Base-by-base conservation (phyloP, 2,113 vertebrate genomes). In the Xerus inauris region DNA sequence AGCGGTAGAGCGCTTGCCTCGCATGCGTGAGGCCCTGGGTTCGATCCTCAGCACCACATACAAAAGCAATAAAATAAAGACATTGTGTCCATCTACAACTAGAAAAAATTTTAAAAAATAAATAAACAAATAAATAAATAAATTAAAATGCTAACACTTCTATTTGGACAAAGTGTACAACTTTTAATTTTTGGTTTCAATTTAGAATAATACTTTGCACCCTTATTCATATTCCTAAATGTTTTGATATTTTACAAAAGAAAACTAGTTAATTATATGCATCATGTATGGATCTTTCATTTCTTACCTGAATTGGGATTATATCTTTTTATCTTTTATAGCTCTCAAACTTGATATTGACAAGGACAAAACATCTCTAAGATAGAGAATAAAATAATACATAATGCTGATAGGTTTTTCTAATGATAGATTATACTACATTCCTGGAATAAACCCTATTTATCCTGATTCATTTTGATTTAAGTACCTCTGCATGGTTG, bases 391-490 rank as follows among this genome's bases (percentile, higher is more conserved):
- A 28, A 79, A 65, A 81, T 83, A n/a, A 47, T 49, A 76, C 49
- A 86, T 49, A 77, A 79, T 65, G 20, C 7, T 75, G 11, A 30
- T 94, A 92, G 2, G 2, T 8, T 94, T 92, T 38, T 82, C n/a
- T 87, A 95, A 47, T 96, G 65, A 96, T 47, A 62, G 12, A 71
- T 95, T 67, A 59, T 1, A 0, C 12, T 64, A 11, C 32, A 69
- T 95, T 91, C 35, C 82, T 82, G 59, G 40, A 77, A 94, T 67
- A 92, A 88, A 92, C 3, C 9, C 12, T 42, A 5, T 64, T 87
- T 88, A 24, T 91, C 10, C 1, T 64, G 22, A 90, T 82, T 73
- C 28, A 82, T 91, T 95, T 87, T 94, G 65, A 87, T 67, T 91
- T 94, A 87, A 94, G 14, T 75, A 77, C 45, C 54, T 19, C 28